phyloP scores from a whole-genome alignment of 1,140 invertebrate species.

The Aphaenogaster rudis region DNA sequence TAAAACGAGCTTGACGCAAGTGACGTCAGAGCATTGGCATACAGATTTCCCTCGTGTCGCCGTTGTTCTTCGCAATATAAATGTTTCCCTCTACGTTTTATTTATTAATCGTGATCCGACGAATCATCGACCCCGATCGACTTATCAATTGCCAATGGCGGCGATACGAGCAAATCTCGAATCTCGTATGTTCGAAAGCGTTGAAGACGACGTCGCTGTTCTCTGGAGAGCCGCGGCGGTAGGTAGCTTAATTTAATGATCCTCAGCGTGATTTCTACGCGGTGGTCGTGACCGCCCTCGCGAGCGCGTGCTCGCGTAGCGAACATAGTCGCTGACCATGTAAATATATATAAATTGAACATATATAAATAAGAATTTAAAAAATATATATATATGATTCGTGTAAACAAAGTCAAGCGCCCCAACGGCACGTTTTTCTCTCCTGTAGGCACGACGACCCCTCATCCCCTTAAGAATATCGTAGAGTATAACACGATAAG shows the following conservation, averaged over 20 bases:
- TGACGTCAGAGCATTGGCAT: constrained; percentile 23
- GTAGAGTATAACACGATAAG: constrained; percentile 74
- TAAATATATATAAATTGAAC: constrained; percentile 74
- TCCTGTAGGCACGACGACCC: constrained; percentile 68
- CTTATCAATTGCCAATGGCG: background rate
- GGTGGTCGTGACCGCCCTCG: constrained; percentile 57
- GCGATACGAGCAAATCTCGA: constrained; percentile 14
- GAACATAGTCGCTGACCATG: constrained; percentile 58
- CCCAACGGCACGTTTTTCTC: constrained; percentile 68
- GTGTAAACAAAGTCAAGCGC: constrained; percentile 73
- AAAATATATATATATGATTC: constrained; percentile 54
- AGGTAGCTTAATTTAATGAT: constrained; percentile 86
- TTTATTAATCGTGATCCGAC: constrained; percentile 38
- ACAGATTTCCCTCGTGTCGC: background rate
- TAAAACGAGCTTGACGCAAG: constrained; percentile 26
- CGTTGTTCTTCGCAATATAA: background rate
- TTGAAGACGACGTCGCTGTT: constrained; percentile 69
- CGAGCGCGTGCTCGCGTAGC: constrained; percentile 46
- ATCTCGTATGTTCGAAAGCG: constrained; percentile 7
- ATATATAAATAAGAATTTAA: constrained; percentile 51
- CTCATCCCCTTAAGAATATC: constrained; percentile 60
- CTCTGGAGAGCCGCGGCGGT: constrained; percentile 80
- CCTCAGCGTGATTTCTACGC: constrained; percentile 82
- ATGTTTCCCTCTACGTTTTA: constrained; percentile 17
- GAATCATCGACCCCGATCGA: background rate